Evolutionary conservation across 2,113 vertebrate species (phyloP), one percentile per base, ranked within the genome.

Genomic region (Catharus fuscescens): DNA sequence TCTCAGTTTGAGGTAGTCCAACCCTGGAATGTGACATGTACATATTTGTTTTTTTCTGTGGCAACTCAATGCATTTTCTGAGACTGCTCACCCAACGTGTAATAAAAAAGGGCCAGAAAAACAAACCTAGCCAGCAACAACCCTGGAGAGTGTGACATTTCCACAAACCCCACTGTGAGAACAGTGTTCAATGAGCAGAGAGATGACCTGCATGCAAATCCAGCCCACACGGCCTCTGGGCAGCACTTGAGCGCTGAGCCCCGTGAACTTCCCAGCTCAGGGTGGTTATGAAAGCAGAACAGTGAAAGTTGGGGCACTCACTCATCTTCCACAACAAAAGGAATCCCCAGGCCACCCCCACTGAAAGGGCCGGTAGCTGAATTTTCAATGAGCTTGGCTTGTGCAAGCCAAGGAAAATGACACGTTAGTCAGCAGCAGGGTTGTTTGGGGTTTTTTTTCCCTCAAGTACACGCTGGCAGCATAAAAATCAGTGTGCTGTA

Each of bases 21-120:
- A 32, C 38, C 42, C 42, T 66, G 34, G 25, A 60, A 62, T 0
- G 8, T 38, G 12, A 23, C 10, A 15, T 0, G 13, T 2, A 52
- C 1, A 10, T 2, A 44, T 36, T 54, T 9, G 5, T 34, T 9
- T 36, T 62, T 34, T 69, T 10, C 65, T 64, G 48, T 5, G 29
- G 47, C 53, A 85, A 74, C 7, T 34, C 15, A 28, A 52, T 2
- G 47, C 14, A 20, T 85, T 78, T 88, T 53, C 71, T 65, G 26
- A 54, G 2, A 14, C 24, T 31, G 34, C 53, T 83, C 44, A 44
- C 38, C 56, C 50, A 26, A 5, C 0, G 18, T 18, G 48, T 5
- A n/a, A 14, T 9, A 42, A 5, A 34, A 70, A 73, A 88, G 9
- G 47, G 38, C 18, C 59, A 59, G 60, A 50, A 45, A 57, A 57